Evolutionary conservation across 2,797 vertebrate species (phyloP), one percentile per base, ranked within the genome.

Genomic region (Lophura swinhoii): DNA sequence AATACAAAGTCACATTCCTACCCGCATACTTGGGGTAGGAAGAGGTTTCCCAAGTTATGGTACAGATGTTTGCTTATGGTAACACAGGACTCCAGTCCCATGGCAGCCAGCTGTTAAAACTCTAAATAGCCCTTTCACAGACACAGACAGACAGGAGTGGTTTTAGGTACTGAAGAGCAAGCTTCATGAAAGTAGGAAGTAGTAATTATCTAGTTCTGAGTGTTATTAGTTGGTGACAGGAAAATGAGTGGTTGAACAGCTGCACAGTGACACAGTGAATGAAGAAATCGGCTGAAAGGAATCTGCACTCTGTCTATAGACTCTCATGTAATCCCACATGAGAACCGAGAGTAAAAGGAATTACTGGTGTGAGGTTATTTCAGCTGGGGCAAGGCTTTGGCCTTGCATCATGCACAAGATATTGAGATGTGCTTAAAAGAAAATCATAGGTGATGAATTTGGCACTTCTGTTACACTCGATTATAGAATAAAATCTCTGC

Each of bases 201-300:
- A 75, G 82, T 67, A 93, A 91, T 94, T 95, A 91, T 37, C 82
- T 69, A 75, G 77, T 92, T 95, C 64, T 91, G 55, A 31, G 63
- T 87, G 3, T 4, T 87, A 71, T 64, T 91, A 89, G 72, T 75
- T 4, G 3, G 37, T 95, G 93, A 94, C 88, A 93, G 83, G 82
- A 92, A 94, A 96, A 94, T 83, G 76, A 95, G 81, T 67, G 59
- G 88, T 62, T 90, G 84, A 95, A 58, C 91, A 93, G 90, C 94
- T 96, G 93, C 80, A 76, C 51, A 17, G 63, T 82, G 75, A 72
- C 51, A 22, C 75, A 55, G 49, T 56, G 75, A 91, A 81, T 56
- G 82, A 93, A 88, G 93, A 94, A 91, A 80, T 83, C 44, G 46
- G 39, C 70, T 85, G 67, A 63, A 85, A 85, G 69, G 83, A 81